Conservation (phyloP, 2,797 vertebrate genomes). For the Poeciliopsis gracilis region DNA sequence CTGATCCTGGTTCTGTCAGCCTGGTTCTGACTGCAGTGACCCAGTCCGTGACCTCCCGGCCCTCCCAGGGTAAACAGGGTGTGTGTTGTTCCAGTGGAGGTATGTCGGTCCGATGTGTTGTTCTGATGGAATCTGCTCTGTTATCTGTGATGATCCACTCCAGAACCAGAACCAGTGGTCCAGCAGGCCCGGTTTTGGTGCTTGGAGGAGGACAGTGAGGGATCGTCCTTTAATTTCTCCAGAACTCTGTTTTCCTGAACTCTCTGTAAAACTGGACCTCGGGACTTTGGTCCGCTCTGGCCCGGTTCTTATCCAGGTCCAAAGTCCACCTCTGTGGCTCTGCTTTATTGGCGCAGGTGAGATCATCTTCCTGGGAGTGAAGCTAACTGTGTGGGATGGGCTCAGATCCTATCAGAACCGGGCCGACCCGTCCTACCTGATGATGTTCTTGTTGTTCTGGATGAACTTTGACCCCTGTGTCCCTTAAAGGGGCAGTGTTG, state of each 20-base stretch:
- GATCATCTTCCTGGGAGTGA: not conserved
- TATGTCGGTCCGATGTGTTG: not conserved
- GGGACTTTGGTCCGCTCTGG: not conserved
- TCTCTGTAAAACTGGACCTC: not conserved
- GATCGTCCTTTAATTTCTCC: no score
- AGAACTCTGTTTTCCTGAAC: no score
- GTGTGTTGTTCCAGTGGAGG: not conserved
- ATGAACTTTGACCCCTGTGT: not conserved
- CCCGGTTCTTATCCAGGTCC: not conserved
- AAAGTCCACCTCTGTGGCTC: not conserved
- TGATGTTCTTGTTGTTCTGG: not conserved
- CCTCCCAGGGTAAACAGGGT: not conserved
- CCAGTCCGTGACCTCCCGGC: no score
- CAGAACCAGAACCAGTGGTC: constrained; percentile 2
- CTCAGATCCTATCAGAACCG: not conserved
- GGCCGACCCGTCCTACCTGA: not conserved
- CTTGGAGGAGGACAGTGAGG: no score
- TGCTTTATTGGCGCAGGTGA: constrained; percentile 3
- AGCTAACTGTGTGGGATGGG: no score
- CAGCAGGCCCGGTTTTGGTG: not conserved
- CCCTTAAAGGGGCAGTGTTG: no score
- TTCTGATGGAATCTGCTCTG: constrained; percentile 10
- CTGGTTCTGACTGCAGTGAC: no score
- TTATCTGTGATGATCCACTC: not conserved
- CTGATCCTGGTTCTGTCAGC: not conserved